Percentiles rank a stretch among this genome's conserved stretches.
phyloP scores from a whole-genome alignment of 1,140 invertebrate genomes.

The Drosophila kanapiae region DNA sequence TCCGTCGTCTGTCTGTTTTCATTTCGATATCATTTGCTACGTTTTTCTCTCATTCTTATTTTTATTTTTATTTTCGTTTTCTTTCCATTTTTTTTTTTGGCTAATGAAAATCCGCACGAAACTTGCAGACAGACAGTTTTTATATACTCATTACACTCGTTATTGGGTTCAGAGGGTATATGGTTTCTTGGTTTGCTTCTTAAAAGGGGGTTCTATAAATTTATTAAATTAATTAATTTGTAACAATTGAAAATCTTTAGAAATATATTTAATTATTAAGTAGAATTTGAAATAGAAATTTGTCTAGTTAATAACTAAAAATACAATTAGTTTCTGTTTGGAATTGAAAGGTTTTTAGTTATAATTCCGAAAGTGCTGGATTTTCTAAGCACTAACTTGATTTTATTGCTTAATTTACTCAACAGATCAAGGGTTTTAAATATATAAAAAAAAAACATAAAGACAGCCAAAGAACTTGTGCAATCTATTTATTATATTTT shows the following conservation, averaged over 20 bases:
- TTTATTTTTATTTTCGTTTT: slow-evolving; percentile 43
- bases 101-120: slow-evolving; percentile 81
- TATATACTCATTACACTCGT: slow-evolving; percentile 7
- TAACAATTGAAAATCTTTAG: no score
- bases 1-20: slow-evolving; percentile 28
- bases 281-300: no score
- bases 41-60: slow-evolving; percentile 40
- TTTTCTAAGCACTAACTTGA: no score
- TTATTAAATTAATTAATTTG: not conserved
- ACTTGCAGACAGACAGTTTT: slow-evolving; percentile 58
- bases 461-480: no score
- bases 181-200: not conserved
- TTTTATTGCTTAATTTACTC: no score
- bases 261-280: no score
- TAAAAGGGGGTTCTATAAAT: not conserved
- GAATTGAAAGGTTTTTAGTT: no score
- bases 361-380: no score
- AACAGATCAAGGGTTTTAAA: no score
- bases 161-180: not conserved
- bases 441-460: no score
- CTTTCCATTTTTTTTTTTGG: slow-evolving; percentile 34
- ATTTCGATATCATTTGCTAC: slow-evolving; percentile 65
- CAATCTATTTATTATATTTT: not conserved
- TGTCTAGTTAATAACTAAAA: no score
- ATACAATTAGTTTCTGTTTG: no score